phyloP scores from a whole-genome alignment of 35 echinoderm and acorn worm species.

The Heliocidaris tuberculata region DNA sequence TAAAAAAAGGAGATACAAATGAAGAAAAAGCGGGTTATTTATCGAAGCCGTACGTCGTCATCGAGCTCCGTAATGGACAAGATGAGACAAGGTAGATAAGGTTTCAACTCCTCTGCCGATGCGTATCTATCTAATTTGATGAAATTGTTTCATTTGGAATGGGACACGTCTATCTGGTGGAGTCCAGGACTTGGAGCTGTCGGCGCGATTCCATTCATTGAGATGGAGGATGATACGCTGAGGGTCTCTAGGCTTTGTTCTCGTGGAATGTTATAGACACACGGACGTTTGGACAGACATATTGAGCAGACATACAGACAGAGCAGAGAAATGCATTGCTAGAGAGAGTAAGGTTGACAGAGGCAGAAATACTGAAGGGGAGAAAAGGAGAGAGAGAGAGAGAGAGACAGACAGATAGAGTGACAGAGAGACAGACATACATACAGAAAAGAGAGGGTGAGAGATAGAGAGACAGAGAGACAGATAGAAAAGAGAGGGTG shows the following conservation, averaged over 20 bases:
- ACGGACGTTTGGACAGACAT: not conserved
- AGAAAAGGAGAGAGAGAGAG: not conserved
- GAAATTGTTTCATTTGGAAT: slow-evolving; percentile 36
- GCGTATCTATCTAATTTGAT: slow-evolving; percentile 44
- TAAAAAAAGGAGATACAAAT: not conserved
- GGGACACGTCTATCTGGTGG: not conserved
- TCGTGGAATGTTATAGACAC: not conserved
- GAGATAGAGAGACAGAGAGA: too few species aligned
- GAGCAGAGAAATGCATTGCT: too few species aligned
- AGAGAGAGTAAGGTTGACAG: not conserved
- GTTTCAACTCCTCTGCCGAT: slow-evolving; percentile 39
- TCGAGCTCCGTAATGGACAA: not conserved
- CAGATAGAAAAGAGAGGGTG: too few species aligned
- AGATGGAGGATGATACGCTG: not conserved
- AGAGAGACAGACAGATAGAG: too few species aligned
- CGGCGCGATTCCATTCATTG: not conserved
- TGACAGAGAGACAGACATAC: too few species aligned
- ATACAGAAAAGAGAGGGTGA: too few species aligned
- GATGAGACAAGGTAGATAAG: slow-evolving; percentile 35
- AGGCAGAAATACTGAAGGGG: not conserved
- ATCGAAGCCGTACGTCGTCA: slow-evolving; percentile 31
- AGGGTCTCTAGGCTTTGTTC: not conserved
- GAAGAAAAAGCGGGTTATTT: not conserved
- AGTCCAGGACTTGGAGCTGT: not conserved
- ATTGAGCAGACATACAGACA: not conserved